Evolutionary conservation across 2,888 invertebrate species (phyloP).

Genomic region (Nymphalis c-album): DNA sequence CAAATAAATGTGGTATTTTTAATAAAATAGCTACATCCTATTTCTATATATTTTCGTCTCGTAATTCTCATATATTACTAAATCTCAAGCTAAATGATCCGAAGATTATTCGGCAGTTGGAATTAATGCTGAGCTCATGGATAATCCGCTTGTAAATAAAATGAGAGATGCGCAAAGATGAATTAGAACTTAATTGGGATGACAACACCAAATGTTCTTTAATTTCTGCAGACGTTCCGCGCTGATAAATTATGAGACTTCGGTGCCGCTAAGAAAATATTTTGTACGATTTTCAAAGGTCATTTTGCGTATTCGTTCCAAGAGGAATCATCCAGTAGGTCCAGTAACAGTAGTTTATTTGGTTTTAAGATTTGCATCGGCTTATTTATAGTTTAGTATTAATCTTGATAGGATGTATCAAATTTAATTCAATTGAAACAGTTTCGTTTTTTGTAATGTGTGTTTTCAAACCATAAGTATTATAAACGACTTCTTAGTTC

Average conservation of each 20-base stretch:
- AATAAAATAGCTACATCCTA: not conserved
- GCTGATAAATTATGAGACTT: slow-evolving; percentile 19
- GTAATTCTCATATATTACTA: slow-evolving; percentile 8
- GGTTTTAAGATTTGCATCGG: no score
- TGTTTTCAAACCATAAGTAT: no score
- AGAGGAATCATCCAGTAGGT: no score
- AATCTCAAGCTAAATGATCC: slow-evolving; percentile 23
- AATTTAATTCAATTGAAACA: no score
- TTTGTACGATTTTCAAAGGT: not conserved
- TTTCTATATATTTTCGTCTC: not conserved
- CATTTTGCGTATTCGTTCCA: not conserved
- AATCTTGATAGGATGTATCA: no score
- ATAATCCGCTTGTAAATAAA: slow-evolving; percentile 31
- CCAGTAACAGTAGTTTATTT: no score
- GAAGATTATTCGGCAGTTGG: slow-evolving; percentile 27
- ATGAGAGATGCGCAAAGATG: slow-evolving; percentile 42
- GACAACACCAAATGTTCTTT: slow-evolving; percentile 52
- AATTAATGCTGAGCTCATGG: slow-evolving; percentile 26
- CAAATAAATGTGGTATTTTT: no score
- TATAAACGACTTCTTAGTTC: no score
- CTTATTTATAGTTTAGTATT: no score
- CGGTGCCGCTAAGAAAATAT: slow-evolving; percentile 10
- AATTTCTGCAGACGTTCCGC: slow-evolving; percentile 42
- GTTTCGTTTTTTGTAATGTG: no score
- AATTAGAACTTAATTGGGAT: slow-evolving; percentile 51